A percentile compares a stretch with the other conserved stretches of the same genome.
Conservation (phyloP, 2,888 invertebrate species). For the Pandemis heparana region DNA sequence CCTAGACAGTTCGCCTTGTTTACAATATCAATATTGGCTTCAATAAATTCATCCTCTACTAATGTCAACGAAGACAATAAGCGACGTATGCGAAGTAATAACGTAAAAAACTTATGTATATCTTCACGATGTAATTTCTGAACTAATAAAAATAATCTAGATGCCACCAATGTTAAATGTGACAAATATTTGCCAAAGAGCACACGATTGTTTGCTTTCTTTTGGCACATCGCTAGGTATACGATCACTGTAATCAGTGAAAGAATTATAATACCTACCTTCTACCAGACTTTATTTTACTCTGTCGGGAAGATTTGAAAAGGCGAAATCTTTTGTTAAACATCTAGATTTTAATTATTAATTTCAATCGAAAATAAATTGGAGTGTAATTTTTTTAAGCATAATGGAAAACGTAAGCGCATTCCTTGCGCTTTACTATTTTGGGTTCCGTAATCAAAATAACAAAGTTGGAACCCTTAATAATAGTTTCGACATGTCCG, state of each 20-base stretch:
- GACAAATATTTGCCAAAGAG: constrained; percentile 16
- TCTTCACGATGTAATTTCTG: background rate
- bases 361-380: no score
- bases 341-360: no score
- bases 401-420: no score
- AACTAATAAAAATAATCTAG: constrained; percentile 15
- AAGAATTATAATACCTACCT: constrained; percentile 16
- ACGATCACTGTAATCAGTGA: constrained; percentile 6
- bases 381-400: no score
- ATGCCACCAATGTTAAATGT: constrained; percentile 5
- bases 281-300: background rate
- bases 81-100: background rate
- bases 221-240: constrained; percentile 17
- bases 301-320: background rate
- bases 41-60: constrained; percentile 7
- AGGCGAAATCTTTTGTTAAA: background rate
- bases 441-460: no score
- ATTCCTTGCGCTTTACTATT: no score
- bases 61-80: background rate
- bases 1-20: constrained; percentile 41
- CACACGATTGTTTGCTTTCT: constrained; percentile 10
- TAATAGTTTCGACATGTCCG: no score
- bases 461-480: no score
- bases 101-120: background rate
- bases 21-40: constrained; percentile 42